phyloP scores from a whole-genome alignment of 2,888 invertebrate genomes.

The Cosmorhoe ocellata region DNA sequence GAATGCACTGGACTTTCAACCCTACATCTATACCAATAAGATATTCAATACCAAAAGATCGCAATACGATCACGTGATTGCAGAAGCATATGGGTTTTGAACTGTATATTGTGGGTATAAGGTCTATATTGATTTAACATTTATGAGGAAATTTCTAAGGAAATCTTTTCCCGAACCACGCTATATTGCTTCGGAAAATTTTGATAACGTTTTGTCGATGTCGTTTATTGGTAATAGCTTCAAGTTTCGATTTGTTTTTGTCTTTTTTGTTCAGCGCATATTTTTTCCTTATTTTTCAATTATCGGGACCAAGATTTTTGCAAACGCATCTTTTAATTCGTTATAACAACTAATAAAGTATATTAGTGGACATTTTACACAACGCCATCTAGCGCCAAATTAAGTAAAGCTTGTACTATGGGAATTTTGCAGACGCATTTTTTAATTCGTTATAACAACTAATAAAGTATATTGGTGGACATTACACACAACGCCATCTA shows the following conservation, averaged over 20 bases:
- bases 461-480: too few species aligned
- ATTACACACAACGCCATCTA: too few species aligned
- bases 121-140: neutral
- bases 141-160: slow-evolving; percentile 2
- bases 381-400: too few species aligned
- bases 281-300: too few species aligned
- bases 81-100: neutral
- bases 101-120: neutral
- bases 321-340: too few species aligned
- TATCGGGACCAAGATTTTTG: too few species aligned
- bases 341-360: too few species aligned
- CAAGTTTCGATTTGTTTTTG: slow-evolving; percentile 3
- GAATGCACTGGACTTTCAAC: neutral
- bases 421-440: too few species aligned
- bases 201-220: slow-evolving; percentile 10
- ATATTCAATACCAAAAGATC: neutral
- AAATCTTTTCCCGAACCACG: slow-evolving; percentile 10
- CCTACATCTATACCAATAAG: neutral
- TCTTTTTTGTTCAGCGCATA: too few species aligned
- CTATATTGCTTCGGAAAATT: slow-evolving; percentile 4
- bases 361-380: too few species aligned
- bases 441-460: too few species aligned
- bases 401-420: too few species aligned
- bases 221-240: slow-evolving; percentile 9
- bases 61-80: neutral